Percentiles rank a stretch among this genome's conserved stretches.
Evolutionary conservation across 1,140 invertebrate species (phyloP).

Genomic region (Ceratina japonica): DNA sequence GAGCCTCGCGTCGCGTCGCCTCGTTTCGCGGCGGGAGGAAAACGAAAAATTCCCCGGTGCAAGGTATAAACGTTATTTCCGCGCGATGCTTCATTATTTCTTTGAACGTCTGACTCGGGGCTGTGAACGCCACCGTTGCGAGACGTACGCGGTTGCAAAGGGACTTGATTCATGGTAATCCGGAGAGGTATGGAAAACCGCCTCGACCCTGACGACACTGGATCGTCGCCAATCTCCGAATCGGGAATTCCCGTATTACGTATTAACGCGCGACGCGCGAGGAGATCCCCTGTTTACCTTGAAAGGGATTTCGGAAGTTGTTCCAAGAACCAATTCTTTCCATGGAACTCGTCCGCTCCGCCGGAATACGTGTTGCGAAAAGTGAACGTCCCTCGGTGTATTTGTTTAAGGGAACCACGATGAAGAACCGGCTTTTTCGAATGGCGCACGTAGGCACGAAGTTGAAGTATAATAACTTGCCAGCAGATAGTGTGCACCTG

Average conservation of each 20-base stretch:
- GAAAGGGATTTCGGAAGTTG: background rate
- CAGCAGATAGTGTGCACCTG: constrained; percentile 28
- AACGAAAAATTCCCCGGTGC: background rate
- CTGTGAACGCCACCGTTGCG: too few species aligned
- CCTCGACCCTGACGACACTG: constrained; percentile 51
- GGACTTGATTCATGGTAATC: constrained; percentile 57
- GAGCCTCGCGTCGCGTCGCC: background rate
- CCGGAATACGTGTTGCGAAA: too few species aligned
- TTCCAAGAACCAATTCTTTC: background rate
- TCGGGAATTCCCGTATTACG: constrained; percentile 13
- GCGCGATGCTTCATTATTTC: background rate
- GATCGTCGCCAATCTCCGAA: constrained; percentile 58
- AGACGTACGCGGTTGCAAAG: background rate
- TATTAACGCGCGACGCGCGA: constrained; percentile 13
- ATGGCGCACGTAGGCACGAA: too few species aligned
- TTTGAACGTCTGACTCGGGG: background rate
- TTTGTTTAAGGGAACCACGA: too few species aligned
- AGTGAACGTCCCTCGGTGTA: too few species aligned
- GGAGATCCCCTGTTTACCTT: background rate
- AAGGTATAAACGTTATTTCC: constrained; percentile 6
- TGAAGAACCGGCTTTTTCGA: too few species aligned
- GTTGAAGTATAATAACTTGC: background rate
- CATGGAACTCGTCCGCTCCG: too few species aligned
- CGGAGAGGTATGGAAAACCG: constrained; percentile 20
- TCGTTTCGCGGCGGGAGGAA: background rate